Base-by-base conservation (phyloP, 1,140 invertebrate species). In the Hesperophylax magnus region DNA sequence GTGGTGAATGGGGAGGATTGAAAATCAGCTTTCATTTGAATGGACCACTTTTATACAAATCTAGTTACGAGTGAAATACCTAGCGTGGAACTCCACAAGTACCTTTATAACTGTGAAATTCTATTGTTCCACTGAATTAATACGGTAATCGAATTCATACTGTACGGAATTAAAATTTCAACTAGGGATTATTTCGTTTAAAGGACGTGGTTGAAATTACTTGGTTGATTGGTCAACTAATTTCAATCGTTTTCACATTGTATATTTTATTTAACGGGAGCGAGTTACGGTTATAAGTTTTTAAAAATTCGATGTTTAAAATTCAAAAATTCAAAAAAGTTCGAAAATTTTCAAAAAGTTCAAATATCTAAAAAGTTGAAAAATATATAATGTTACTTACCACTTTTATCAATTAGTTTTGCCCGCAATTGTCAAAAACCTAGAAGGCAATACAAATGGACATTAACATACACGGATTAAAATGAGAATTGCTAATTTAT, bases 21-120 rank as follows among this genome's bases (percentile, higher is more conserved):
- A n/a, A 18, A 47, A 71, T 71, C 20, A 20, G 34, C 39, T 18
- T n/a, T 20, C 39, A 71, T 52, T 71, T 47, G n/a, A 47, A 71
- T 15, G 20, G 67, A 1, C 8, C 39, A 71, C 67, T 71, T 71
- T 52, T 71, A 47, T 71, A 47, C 34, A 24, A 3, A 47, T 18
- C n/a, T 18, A 71, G 39, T 27, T 14, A 14, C 9, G 11, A 14
- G 11, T 14, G 39, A 14, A 11, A 1, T 8, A 11, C 39, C 39
- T 8, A 47, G 11, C 0, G 11, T 47, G 39, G 11, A 47, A 47
- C 0, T 47, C 11, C 9, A 47, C 9, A 2, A 27, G 5, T 2
- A 2, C 2, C 27, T 7, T 1, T n/a, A n/a, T n/a, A n/a, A 61
- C 18, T 61, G 58, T 20, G 24, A 3, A 24, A 61, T 61, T 61